phyloP scores from a whole-genome alignment of 2,113 vertebrate species.

The Pituophis catenifer region DNA sequence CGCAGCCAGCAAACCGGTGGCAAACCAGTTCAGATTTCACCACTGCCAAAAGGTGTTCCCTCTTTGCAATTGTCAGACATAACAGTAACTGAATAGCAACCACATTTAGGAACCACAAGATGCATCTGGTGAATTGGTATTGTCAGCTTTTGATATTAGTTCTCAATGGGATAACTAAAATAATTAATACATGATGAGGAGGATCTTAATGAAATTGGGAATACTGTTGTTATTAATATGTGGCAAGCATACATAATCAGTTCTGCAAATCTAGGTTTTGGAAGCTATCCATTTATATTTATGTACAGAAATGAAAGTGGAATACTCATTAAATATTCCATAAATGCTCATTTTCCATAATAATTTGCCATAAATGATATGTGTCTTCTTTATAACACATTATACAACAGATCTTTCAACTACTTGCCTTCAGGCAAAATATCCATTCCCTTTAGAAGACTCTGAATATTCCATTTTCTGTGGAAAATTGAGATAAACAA shows the following conservation, averaged over 20 bases:
- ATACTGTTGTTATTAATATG: slow-evolving; percentile 37
- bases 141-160: slow-evolving; percentile 58
- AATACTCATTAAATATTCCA: not conserved
- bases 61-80: slow-evolving; percentile 43
- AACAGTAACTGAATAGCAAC: slow-evolving; percentile 40
- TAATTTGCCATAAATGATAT: not conserved
- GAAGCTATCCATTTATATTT: not conserved
- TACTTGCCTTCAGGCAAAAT: not conserved
- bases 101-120: slow-evolving; percentile 65
- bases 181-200: slow-evolving; percentile 66
- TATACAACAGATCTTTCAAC: not conserved
- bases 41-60: not conserved
- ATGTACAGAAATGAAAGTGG: not conserved
- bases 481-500: not conserved
- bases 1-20: no score
- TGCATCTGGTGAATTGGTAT: slow-evolving; percentile 61
- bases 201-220: slow-evolving; percentile 66
- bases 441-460: not conserved
- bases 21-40: no score
- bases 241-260: slow-evolving; percentile 25
- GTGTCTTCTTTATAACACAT: not conserved
- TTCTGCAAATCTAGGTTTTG: not conserved
- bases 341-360: not conserved
- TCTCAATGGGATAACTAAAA: slow-evolving; percentile 52
- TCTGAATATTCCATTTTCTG: not conserved